phyloP scores from a whole-genome alignment of 2,797 vertebrate genomes.

The Myotis daubentonii region DNA sequence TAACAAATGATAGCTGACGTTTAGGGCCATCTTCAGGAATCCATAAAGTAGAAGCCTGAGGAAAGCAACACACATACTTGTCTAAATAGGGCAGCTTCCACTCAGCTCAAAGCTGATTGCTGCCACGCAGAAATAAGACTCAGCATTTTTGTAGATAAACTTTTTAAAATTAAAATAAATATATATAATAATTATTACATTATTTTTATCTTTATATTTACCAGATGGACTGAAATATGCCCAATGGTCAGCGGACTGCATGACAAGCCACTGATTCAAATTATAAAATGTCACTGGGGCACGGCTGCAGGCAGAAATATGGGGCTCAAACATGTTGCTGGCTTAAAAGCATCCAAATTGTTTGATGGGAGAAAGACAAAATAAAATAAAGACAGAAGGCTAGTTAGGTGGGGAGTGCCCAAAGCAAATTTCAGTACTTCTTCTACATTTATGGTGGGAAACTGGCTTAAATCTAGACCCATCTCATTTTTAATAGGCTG shows the following conservation, averaged over 20 bases:
- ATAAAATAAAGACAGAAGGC: background rate
- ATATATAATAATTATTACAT: background rate
- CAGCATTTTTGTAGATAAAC: background rate
- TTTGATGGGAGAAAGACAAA: background rate
- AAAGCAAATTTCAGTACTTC: background rate
- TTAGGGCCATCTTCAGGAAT: background rate
- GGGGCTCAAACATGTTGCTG: rapidly evolving
- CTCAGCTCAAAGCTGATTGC: background rate
- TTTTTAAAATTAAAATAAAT: background rate
- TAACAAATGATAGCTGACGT: background rate
- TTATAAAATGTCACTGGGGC: background rate
- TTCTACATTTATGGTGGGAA: background rate
- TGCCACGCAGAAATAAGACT: background rate
- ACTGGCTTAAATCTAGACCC: background rate
- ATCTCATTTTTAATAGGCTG: background rate
- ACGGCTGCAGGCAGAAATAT: background rate
- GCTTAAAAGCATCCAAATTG: background rate
- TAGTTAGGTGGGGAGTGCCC: background rate
- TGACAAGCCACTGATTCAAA: background rate
- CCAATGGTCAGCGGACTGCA: background rate
- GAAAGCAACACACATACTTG: rapidly evolving
- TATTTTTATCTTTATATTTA: background rate
- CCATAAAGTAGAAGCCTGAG: background rate
- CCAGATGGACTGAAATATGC: background rate
- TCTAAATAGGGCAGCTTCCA: background rate